Conservation (phyloP, 1,140 invertebrate species). For the Polypedilum vanderplanki region DNA sequence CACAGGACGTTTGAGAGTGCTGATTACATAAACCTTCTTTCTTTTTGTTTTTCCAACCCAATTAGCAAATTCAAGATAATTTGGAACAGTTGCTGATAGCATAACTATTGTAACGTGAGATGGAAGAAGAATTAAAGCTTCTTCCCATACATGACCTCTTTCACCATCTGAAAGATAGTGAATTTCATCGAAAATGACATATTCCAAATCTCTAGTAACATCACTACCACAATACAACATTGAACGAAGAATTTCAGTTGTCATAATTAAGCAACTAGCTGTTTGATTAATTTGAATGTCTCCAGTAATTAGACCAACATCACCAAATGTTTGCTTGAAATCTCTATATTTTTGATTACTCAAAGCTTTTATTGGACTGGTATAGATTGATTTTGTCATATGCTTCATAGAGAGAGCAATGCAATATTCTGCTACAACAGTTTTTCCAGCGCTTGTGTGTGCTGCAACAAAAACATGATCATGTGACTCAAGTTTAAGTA, state of each 20-base stretch:
- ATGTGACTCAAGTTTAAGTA: conserved; percentile 86
- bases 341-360: conserved; percentile 99
- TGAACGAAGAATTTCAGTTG: conserved; percentile 95
- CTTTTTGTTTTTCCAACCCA: conserved; percentile 94
- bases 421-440: conserved; percentile 98
- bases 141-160: conserved; percentile 99
- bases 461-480: conserved; percentile 97
- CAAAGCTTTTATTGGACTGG: conserved; percentile 98
- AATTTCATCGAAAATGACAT: conserved; percentile 99
- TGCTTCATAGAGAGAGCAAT: conserved; percentile 88
- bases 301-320: conserved; percentile 91
- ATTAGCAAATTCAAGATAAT: conserved; percentile 91
- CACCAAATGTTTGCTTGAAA: conserved; percentile 86
- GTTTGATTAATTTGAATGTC: conserved; percentile 93
- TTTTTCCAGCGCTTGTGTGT: conserved; percentile 98
- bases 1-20: conserved; percentile 87
- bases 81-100: conserved; percentile 96
- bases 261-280: conserved; percentile 96
- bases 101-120: conserved; percentile 93
- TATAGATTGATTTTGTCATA: conserved; percentile 94
- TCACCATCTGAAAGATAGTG: conserved; percentile 98
- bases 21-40: conserved; percentile 91
- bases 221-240: conserved; percentile 97
- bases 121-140: conserved; percentile 93
- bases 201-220: conserved; percentile 91